These are phyloP conservation scores for Monopis laevigella DNA, from an alignment of 2,888 invertebrate genomes.

Conservation along the genomic window DNA sequence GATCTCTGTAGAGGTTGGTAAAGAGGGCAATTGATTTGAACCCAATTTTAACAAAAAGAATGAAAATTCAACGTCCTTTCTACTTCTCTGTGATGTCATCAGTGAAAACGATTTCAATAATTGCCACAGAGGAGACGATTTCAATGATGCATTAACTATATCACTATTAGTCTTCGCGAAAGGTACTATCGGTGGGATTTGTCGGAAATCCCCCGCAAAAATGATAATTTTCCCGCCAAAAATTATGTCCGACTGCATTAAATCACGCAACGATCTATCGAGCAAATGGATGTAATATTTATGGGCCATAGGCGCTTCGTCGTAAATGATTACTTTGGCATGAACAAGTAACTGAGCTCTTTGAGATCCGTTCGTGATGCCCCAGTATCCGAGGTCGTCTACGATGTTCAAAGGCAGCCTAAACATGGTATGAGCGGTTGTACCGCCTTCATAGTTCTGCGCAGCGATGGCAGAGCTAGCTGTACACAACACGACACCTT, in stretches of 20 bases:
- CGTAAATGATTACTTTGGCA: constrained; percentile 12
- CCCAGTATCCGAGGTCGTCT: constrained; percentile 12
- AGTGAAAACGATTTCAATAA: constrained; percentile 13
- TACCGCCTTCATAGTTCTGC: constrained; percentile 8
- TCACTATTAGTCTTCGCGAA: constrained; percentile 11
- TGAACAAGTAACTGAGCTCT: background rate
- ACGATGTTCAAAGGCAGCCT: constrained; percentile 10
- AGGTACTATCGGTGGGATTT: constrained; percentile 17
- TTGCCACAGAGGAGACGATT: constrained; percentile 14
- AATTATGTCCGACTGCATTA: constrained; percentile 13
- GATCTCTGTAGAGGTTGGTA: background rate
- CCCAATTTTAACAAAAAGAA: background rate
- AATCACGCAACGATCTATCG: constrained; percentile 12
- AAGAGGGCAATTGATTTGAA: background rate
- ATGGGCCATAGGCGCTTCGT: constrained; percentile 15
- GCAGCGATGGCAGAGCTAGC: constrained; percentile 12
- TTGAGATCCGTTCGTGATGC: constrained; percentile 12
- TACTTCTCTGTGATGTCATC: constrained; percentile 13
- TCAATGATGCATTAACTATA: constrained; percentile 11
- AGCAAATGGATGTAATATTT: constrained; percentile 14
- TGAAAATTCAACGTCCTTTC: background rate
- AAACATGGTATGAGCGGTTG: constrained; percentile 13
- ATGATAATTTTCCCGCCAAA: constrained; percentile 18
- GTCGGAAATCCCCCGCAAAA: constrained; percentile 18
- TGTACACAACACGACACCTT: constrained; percentile 5